phyloP scores from a whole-genome alignment of 2,888 invertebrate species.

The Cephonodes hylas region DNA sequence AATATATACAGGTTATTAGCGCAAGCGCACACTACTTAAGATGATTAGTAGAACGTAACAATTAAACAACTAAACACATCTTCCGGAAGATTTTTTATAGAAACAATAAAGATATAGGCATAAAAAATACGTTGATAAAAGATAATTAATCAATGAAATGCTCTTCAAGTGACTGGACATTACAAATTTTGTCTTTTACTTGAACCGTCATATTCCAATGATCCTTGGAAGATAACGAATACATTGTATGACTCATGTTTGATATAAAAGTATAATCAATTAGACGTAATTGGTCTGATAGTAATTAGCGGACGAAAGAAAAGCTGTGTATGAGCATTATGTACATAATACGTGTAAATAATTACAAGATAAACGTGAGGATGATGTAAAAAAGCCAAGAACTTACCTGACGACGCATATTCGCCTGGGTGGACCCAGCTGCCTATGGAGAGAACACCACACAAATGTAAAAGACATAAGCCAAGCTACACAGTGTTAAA shows the following conservation, averaged over 20 bases:
- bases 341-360: not conserved
- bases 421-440: slow-evolving; percentile 99
- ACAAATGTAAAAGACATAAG: slow-evolving; percentile 20
- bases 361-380: slow-evolving; percentile 10
- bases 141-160: no score
- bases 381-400: slow-evolving; percentile 11
- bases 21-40: slow-evolving; percentile 13
- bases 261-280: no score
- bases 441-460: slow-evolving; percentile 77
- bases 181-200: not conserved
- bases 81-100: no score
- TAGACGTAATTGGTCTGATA: no score
- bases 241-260: not conserved
- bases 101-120: not conserved
- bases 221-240: not conserved
- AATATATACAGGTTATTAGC: slow-evolving; percentile 17
- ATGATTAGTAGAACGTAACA: not conserved
- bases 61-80: not conserved
- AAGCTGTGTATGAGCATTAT: not conserved
- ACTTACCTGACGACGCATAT: slow-evolving; percentile 98
- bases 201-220: not conserved
- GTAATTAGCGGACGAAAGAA: not conserved
- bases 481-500: slow-evolving; percentile 16
- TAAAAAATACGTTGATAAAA: not conserved
- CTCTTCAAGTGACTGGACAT: no score